Base-by-base conservation (phyloP, 2,797 vertebrate genomes). In the Perodicticus potto region DNA sequence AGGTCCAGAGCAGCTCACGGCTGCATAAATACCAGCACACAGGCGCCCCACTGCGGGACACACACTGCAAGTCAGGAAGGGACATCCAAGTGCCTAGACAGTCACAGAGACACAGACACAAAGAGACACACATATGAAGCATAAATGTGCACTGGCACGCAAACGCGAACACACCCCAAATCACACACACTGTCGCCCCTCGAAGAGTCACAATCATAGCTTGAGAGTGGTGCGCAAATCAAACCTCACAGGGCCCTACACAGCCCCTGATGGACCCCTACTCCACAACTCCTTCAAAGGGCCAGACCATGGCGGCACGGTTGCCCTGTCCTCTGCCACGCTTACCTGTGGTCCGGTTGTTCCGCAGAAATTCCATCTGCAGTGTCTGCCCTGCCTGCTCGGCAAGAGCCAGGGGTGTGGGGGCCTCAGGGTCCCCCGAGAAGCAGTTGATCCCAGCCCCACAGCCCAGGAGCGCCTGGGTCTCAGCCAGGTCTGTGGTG, bases 401-500 rank as follows among this genome's bases (percentile, higher is more conserved):
- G 0, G 99, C 99, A 94, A 99, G 98, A 37, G 98, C 98, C 16
- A 99, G 91, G 17, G 99, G 99, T 0, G 98, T 98, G 0, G 99
- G 99, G 90, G 97, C 98, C 45, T 92, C 97, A 1, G 98, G 98
- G 97, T 99, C 98, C 53, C 98, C 99, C 0, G 99, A 99, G 90
- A 98, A 98, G 96, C 99, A 99, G 98, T 97, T 99, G 70, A 99
- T 99, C 90, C 99, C 98, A 0, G 99, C 99, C 32, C 99, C 99
- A 0, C 99, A 99, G 98, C 99, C 99, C 77, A 99, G 98, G 96
- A 99, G 98, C 0, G 99, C 99, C 74, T 99, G 97, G 0, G 99
- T 99, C 98, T 99, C 99, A 5, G 99, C 98, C 97, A 99, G 98
- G 98, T 99, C 99, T 16, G 98, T 98, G 95, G 99, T 99, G 98